A percentile compares a stretch with the other conserved stretches of the same genome.
Evolutionary conservation across 2,113 vertebrate species (phyloP).

Genomic region (Eleginops maclovinus): DNA sequence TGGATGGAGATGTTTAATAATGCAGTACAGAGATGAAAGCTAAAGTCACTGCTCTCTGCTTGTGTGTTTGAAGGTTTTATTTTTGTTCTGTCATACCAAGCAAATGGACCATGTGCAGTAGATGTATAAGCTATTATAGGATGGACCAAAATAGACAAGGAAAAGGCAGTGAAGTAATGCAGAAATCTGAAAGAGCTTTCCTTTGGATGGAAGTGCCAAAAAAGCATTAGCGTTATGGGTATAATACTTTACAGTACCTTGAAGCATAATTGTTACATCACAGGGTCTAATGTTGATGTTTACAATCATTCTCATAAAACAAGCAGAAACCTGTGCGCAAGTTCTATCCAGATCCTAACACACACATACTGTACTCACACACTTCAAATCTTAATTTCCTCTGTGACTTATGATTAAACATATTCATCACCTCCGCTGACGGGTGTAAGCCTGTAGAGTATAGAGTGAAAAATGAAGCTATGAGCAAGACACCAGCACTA

Average conservation of each 20-base stretch:
- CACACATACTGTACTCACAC: conserved; percentile 9
- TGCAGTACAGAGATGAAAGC: conserved; percentile 81
- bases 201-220: conserved; percentile 7
- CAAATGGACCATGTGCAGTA: conserved; percentile 58
- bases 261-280: neutral
- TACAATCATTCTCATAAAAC: conserved; percentile 28
- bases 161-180: conserved; percentile 16
- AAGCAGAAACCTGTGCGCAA: neutral
- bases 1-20: conserved; percentile 79
- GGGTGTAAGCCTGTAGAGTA: conserved; percentile 28
- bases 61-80: conserved; percentile 66
- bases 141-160: conserved; percentile 31
- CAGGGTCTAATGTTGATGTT: neutral
- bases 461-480: conserved; percentile 25
- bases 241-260: neutral
- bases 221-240: conserved; percentile 26
- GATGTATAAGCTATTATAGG: conserved; percentile 50
- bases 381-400: conserved; percentile 39
- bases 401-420: conserved; percentile 49
- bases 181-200: conserved; percentile 19
- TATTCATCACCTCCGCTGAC: conserved; percentile 38
- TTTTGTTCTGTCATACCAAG: conserved; percentile 67
- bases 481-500: neutral
- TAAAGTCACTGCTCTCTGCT: conserved; percentile 51
- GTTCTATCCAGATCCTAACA: neutral